phyloP scores from a whole-genome alignment of 1,140 invertebrate species.

The Drosophila nigrodunni region DNA sequence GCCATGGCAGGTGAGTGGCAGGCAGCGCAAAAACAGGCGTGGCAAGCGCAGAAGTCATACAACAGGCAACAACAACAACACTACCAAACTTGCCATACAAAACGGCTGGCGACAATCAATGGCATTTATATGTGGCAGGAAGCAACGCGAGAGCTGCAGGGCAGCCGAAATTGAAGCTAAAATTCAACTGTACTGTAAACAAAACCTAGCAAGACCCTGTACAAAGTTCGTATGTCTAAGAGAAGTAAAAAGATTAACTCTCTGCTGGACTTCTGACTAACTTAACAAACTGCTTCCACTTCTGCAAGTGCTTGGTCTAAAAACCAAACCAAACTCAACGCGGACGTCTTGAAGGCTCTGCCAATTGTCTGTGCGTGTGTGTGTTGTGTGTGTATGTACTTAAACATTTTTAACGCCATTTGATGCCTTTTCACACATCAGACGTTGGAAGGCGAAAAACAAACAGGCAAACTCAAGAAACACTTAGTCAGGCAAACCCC shows the following conservation, averaged over 20 bases:
- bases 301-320: neutral
- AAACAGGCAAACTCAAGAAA: slow-evolving; percentile 72
- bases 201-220: no score
- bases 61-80: slow-evolving; percentile 47
- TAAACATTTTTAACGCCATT: slow-evolving; percentile 82
- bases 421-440: slow-evolving; percentile 82
- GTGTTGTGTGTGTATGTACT: slow-evolving; percentile 56
- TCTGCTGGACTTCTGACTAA: no score
- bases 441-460: slow-evolving; percentile 62
- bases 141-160: slow-evolving; percentile 6
- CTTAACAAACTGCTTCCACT: no score
- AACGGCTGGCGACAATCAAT: slow-evolving; percentile 78
- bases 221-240: no score
- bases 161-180: slow-evolving; percentile 29
- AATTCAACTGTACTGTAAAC: neutral
- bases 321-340: neutral
- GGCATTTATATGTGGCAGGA: slow-evolving; percentile 66
- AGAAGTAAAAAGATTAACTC: no score
- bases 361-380: slow-evolving; percentile 2
- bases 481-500: slow-evolving; percentile 65
- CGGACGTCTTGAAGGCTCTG: neutral
- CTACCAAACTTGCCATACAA: slow-evolving; percentile 70
- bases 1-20: slow-evolving; percentile 80
- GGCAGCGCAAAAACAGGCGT: slow-evolving; percentile 52
- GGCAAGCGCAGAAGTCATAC: slow-evolving; percentile 77